Conservation (phyloP, 2,113 vertebrate genomes). For the Oreochromis niloticus region DNA sequence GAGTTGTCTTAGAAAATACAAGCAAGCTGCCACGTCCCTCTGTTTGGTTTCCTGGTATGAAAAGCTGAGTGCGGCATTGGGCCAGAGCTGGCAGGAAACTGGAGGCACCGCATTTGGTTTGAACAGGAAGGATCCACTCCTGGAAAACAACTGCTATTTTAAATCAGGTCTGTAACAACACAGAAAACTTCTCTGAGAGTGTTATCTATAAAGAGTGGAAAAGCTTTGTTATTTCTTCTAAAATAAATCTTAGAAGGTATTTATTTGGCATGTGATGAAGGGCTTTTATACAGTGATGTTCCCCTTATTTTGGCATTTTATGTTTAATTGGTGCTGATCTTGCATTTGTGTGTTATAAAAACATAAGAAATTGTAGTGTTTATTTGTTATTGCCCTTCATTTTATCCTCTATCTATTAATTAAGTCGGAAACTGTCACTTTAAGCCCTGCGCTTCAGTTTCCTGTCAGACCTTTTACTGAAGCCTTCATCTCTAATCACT, state of each 20-base stretch:
- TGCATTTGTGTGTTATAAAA: neutral
- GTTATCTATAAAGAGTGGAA: neutral
- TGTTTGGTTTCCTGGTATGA: neutral
- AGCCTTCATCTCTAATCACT: slow-evolving; percentile 37
- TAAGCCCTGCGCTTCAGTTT: neutral
- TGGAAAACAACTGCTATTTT: slow-evolving; percentile 54
- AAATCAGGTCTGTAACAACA: slow-evolving; percentile 17
- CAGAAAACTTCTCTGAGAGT: neutral
- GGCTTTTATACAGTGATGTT: neutral
- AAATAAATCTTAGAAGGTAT: neutral
- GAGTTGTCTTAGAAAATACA: neutral
- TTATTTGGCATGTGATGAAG: neutral
- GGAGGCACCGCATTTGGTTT: neutral
- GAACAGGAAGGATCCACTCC: slow-evolving; percentile 56
- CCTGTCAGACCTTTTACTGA: slow-evolving; percentile 13
- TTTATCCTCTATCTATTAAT: slow-evolving; percentile 23
- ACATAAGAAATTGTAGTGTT: slow-evolving; percentile 9
- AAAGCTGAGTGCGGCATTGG: neutral
- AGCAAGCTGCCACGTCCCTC: neutral
- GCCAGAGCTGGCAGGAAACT: slow-evolving; percentile 46
- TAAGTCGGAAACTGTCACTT: neutral
- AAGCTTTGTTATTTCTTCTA: slow-evolving; percentile 8
- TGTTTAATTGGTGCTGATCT: neutral
- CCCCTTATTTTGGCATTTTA: neutral
- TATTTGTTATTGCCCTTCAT: slow-evolving; percentile 24